phyloP scores from a whole-genome alignment of 2,888 invertebrate genomes.

The Xestia rhomboidea region DNA sequence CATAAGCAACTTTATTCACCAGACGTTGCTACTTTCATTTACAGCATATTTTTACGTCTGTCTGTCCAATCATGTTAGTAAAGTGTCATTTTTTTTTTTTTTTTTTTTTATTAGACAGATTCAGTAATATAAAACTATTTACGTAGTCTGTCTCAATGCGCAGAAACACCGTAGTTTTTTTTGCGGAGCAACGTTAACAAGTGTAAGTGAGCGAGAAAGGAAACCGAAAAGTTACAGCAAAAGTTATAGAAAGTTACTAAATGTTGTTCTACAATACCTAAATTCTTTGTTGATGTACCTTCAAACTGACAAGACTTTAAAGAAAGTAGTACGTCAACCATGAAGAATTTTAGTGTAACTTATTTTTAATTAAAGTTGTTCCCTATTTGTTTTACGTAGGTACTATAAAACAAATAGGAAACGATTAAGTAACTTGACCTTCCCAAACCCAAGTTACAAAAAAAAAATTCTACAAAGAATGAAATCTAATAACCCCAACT shows the following conservation, averaged over 20 bases:
- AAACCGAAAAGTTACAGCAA: not conserved
- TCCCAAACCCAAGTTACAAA: not conserved
- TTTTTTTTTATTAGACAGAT: not conserved
- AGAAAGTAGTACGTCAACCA: not conserved
- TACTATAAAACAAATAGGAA: not conserved
- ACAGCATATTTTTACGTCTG: not conserved
- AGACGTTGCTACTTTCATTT: not conserved
- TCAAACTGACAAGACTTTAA: not conserved
- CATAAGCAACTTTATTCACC: not conserved
- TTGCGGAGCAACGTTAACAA: not conserved
- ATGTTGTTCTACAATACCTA: not conserved
- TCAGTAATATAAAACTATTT: not conserved
- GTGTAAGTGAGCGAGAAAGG: not conserved
- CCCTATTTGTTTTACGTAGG: not conserved
- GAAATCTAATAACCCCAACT: slow-evolving; percentile 5
- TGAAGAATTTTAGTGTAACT: no score
- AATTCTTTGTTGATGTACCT: not conserved
- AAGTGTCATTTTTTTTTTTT: not conserved
- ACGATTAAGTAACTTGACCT: not conserved
- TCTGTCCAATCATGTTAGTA: not conserved
- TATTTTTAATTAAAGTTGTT: not conserved
- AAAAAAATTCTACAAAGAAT: not conserved
- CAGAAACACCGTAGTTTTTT: not conserved
- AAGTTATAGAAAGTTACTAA: not conserved
- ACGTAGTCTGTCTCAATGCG: not conserved